Conservation (phyloP, 2,113 vertebrate genomes). For the Crotalus horridus region DNA sequence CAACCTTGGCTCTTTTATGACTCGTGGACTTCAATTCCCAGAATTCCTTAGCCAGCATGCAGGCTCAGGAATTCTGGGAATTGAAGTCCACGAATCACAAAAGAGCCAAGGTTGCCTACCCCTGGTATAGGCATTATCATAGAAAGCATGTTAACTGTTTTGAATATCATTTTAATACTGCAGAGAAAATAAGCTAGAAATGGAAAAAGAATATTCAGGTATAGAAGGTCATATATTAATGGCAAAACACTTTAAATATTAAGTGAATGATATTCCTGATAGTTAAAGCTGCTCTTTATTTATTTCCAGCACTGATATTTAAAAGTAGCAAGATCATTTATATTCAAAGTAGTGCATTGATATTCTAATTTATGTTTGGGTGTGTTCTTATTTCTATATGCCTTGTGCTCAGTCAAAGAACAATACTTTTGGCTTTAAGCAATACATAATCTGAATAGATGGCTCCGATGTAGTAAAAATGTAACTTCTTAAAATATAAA, state of each 20-base stretch:
- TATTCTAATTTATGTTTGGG: conserved; percentile 21
- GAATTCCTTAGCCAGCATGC: no score
- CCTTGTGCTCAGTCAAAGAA: conserved; percentile 4
- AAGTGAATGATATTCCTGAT: conserved; percentile 16
- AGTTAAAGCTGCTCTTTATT: conserved; percentile 15
- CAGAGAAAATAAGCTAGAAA: neutral
- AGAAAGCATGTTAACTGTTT: conserved; percentile 15
- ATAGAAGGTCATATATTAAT: conserved; percentile 10
- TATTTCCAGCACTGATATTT: conserved; percentile 23
- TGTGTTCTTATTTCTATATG: conserved; percentile 42
- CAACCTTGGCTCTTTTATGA: no score
- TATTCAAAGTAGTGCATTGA: conserved; percentile 26
- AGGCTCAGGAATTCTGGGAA: no score
- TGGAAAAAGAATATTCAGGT: neutral
- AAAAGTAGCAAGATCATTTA: conserved; percentile 36
- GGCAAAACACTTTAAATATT: conserved; percentile 9
- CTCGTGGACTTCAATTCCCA: no score
- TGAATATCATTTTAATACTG: neutral
- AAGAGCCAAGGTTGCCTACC: no score
- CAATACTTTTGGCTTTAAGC: neutral
- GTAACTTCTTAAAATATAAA: neutral
- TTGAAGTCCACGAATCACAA: no score
- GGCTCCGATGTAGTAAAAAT: neutral
- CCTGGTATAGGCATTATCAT: conserved; percentile 25
- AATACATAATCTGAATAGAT: neutral